Base-by-base conservation (phyloP, 2,888 invertebrate species). In the Subacronicta megacephala region DNA sequence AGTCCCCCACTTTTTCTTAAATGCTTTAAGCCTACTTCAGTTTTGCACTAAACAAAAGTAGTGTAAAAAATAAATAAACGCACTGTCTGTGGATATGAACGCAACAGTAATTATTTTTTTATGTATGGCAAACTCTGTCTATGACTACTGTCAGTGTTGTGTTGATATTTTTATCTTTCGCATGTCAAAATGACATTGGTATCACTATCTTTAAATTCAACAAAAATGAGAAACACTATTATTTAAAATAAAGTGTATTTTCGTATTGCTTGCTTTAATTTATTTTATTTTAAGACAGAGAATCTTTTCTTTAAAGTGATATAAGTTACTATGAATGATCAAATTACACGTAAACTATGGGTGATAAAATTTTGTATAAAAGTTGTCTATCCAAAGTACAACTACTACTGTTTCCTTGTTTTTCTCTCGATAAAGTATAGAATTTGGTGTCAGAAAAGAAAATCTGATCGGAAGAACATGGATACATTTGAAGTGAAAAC, bases 341-440 rank as follows among this genome's bases (percentile, higher is more conserved):
- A 86, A 63, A 84, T 76, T 57, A 65, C 62, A 55, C 63, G 73
- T 23, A 89, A 90, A 79, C 57, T 94, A 92, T 91, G 93, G 92
- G 88, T 93, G 76, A 77, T 92, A 83, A 92, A 92, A 76, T 92
- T 89, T 83, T 91, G 92, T 77, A 62, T 94, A 67, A 92, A 90
- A 90, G 74, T 94, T 70, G 79, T 90, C 53, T 93, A 92, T 87
- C 94, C 94, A 84, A 93, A 92, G 83, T 92, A 86, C 87, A 92
- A 94, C 81, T 82, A 74, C 63, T 85, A 89, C 73, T 81, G 82
- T 56, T 94, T 94, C 75, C 82, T 94, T 17, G 88, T 90, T 60
- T 94, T 86, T 72, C 85, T 94, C 56, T 86, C 89, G 59, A 87
- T 94, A 80, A 94, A 92, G 77, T 91, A 83, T 75, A 88, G 90